Conservation (phyloP, 2,888 invertebrate genomes). For the Tipula confusa region DNA sequence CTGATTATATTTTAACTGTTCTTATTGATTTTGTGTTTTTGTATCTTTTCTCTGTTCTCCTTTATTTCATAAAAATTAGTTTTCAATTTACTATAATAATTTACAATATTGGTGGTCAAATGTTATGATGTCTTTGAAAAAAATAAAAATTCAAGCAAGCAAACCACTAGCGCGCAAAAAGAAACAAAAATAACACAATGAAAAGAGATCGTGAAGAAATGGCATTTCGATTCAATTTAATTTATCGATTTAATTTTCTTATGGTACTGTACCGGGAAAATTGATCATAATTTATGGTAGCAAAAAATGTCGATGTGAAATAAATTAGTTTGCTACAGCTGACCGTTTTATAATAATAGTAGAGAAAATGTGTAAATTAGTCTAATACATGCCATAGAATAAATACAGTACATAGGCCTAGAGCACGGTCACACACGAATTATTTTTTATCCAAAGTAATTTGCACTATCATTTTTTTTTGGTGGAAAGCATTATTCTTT, state of each 20-base stretch:
- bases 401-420: not conserved
- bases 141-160: not conserved
- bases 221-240: constrained; percentile 3
- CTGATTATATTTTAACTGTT: constrained; percentile 29
- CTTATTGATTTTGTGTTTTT: constrained; percentile 26
- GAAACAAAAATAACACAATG: not conserved
- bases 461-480: too few relatives aligned
- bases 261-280: not conserved
- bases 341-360: not conserved
- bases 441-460: not conserved
- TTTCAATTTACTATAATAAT: not conserved
- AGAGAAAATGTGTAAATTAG: not conserved
- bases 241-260: constrained; percentile 16
- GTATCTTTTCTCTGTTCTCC: not conserved
- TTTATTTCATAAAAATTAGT: not conserved
- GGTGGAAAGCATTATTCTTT: too few relatives aligned
- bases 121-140: not conserved
- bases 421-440: not conserved
- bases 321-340: not conserved
- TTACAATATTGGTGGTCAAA: constrained; percentile 26
- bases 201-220: not conserved
- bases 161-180: not conserved
- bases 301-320: not conserved
- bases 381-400: not conserved
- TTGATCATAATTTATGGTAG: constrained; percentile 20